Conservation (phyloP, 2,888 invertebrate genomes). For the Strigamia crassipes region DNA sequence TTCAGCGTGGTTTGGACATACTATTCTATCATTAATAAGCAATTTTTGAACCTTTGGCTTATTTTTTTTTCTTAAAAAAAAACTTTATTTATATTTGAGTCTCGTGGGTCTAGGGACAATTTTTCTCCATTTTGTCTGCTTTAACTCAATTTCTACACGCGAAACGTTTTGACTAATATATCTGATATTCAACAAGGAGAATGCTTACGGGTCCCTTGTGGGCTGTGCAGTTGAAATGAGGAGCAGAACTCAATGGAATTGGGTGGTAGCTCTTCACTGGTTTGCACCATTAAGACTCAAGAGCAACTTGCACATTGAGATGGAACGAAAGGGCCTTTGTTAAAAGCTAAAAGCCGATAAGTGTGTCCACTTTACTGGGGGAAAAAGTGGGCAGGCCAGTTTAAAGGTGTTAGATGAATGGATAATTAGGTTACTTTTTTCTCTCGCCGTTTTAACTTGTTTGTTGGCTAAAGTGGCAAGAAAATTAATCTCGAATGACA, state of each 20-base stretch:
- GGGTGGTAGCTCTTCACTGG: slow-evolving; percentile 16
- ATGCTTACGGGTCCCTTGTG: slow-evolving; percentile 10
- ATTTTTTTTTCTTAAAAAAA: not conserved
- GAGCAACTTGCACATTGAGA: slow-evolving; percentile 21
- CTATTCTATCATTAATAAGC: not conserved
- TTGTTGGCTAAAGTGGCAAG: not conserved
- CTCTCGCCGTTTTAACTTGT: not conserved
- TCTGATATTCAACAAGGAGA: slow-evolving; percentile 21
- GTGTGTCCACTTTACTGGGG: not conserved
- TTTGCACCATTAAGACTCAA: slow-evolving; percentile 5
- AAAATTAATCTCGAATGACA: not conserved
- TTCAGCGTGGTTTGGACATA: not conserved
- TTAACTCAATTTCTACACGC: slow-evolving; percentile 2
- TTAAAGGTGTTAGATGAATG: not conserved
- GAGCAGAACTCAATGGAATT: slow-evolving; percentile 16
- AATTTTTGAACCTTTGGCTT: not conserved
- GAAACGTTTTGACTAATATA: slow-evolving; percentile 5
- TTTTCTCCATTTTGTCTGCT: slow-evolving; percentile 17
- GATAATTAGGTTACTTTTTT: not conserved
- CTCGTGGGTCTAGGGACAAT: not conserved
- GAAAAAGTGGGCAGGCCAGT: not conserved
- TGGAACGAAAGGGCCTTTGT: slow-evolving; percentile 21
- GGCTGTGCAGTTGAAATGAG: slow-evolving; percentile 21
- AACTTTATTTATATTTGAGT: not conserved
- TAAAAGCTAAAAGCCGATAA: slow-evolving; percentile 21